Percentiles rank a stretch among this genome's conserved stretches.
Evolutionary conservation across 2,888 invertebrate genomes (phyloP).

Genomic region (Diarsia dahlii): DNA sequence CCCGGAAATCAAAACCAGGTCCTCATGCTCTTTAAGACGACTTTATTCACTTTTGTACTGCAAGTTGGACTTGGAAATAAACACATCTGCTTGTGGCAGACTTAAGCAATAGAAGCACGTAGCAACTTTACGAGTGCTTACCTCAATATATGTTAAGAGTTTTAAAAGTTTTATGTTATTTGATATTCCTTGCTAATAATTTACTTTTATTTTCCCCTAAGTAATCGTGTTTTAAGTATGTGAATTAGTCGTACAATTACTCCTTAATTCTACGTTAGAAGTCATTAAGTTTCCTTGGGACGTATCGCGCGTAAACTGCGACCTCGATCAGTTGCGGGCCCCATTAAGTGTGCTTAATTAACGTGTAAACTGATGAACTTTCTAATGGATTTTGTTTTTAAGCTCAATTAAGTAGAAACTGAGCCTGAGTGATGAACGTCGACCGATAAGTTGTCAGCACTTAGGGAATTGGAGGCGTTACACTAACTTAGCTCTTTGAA

Average conservation of each 20-base stretch:
- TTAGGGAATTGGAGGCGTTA: constrained; percentile 11
- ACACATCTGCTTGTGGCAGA: constrained; percentile 8
- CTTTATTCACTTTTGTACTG: neutral
- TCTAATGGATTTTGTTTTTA: constrained; percentile 69
- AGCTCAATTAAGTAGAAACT: constrained; percentile 60
- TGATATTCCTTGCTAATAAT: neutral
- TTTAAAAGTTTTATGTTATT: neutral
- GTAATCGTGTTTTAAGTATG: constrained; percentile 10
- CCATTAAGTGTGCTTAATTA: constrained; percentile 79
- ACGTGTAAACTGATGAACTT: constrained; percentile 70
- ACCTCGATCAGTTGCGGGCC: constrained; percentile 78
- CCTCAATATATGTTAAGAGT: neutral
- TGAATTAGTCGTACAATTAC: constrained; percentile 29
- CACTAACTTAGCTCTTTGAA: neutral
- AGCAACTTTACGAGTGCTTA: neutral
- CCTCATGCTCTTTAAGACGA: no score
- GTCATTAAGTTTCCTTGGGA: constrained; percentile 79
- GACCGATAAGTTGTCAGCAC: constrained; percentile 33
- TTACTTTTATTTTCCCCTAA: neutral
- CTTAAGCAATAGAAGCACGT: neutral
- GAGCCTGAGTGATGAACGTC: constrained; percentile 44
- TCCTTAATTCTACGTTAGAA: constrained; percentile 55
- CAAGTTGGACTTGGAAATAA: neutral
- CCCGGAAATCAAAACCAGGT: no score
- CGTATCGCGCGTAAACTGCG: constrained; percentile 74